phyloP scores from a whole-genome alignment of 2,113 vertebrate genomes.

The Vireo altiloquus region DNA sequence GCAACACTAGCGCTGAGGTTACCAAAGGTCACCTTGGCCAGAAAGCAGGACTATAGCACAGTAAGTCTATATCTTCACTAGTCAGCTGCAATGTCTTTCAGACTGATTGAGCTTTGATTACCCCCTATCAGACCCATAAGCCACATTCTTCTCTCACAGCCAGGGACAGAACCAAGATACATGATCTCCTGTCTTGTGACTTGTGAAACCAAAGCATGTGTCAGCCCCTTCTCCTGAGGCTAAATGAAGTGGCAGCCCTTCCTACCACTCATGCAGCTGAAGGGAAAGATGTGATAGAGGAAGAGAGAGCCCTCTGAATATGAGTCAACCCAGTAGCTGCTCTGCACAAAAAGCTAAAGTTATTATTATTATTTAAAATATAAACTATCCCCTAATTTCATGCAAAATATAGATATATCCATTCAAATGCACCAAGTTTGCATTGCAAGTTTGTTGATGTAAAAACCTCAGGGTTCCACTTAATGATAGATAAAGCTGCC shows the following conservation, averaged over 20 bases:
- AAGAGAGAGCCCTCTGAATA: background rate
- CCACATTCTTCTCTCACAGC: background rate
- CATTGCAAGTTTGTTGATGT: background rate
- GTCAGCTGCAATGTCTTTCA: background rate
- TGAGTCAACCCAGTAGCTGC: background rate
- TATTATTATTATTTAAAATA: background rate
- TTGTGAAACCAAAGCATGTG: background rate
- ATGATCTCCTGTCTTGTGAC: background rate
- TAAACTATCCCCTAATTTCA: background rate
- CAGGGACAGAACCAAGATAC: background rate
- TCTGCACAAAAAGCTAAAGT: background rate
- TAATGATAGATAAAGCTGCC: background rate
- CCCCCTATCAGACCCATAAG: background rate
- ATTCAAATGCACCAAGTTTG: background rate
- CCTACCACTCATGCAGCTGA: background rate
- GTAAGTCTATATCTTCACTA: background rate
- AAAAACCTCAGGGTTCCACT: background rate
- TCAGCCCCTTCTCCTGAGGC: background rate
- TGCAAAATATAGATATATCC: background rate
- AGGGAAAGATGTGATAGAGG: background rate
- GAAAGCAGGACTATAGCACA: background rate
- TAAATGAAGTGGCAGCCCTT: background rate
- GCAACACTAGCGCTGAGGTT: background rate
- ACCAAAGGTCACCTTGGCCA: constrained; percentile 13
- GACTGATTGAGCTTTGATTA: constrained; percentile 32